Evolutionary conservation across 1,140 invertebrate genomes (phyloP).

Genomic region (Tigriopus japonicus): DNA sequence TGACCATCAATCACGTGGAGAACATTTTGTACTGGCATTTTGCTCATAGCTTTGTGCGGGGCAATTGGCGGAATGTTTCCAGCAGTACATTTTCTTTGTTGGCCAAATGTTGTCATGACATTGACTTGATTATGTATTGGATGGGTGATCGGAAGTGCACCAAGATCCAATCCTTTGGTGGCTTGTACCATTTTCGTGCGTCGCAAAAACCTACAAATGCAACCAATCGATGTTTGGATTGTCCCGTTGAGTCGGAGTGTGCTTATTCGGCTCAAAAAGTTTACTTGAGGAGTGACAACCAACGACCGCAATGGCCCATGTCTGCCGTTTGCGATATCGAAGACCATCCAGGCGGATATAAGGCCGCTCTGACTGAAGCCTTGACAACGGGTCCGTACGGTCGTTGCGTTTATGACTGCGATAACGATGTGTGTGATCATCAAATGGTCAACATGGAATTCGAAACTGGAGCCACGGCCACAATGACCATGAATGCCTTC

Average conservation of each 20-base stretch:
- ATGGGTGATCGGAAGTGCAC: constrained; percentile 25
- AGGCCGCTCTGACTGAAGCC: constrained; percentile 25
- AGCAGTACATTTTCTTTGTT: constrained; percentile 28
- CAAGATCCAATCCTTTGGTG: constrained; percentile 30
- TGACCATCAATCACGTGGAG: constrained; percentile 31
- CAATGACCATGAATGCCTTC: constrained; percentile 12
- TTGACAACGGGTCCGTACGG: constrained; percentile 26
- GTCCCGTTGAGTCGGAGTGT: constrained; percentile 24
- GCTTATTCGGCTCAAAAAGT: constrained; percentile 31
- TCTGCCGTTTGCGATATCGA: constrained; percentile 22
- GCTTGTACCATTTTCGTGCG: constrained; percentile 27
- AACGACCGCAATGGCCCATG: constrained; percentile 22
- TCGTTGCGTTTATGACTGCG: constrained; percentile 28
- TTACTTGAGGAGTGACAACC: constrained; percentile 23
- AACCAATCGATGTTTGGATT: constrained; percentile 26
- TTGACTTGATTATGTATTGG: constrained; percentile 30
- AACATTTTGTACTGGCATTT: constrained; percentile 33
- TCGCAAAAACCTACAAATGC: constrained; percentile 21
- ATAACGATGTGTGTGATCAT: constrained; percentile 30
- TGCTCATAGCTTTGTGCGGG: constrained; percentile 29
- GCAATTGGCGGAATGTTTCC: constrained; percentile 29
- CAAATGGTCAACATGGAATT: constrained; percentile 21
- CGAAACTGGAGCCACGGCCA: not conserved
- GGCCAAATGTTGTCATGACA: constrained; percentile 33
- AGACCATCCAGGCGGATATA: constrained; percentile 20